Conservation (phyloP, 2,888 invertebrate species). For the Drosophila neutralis region DNA sequence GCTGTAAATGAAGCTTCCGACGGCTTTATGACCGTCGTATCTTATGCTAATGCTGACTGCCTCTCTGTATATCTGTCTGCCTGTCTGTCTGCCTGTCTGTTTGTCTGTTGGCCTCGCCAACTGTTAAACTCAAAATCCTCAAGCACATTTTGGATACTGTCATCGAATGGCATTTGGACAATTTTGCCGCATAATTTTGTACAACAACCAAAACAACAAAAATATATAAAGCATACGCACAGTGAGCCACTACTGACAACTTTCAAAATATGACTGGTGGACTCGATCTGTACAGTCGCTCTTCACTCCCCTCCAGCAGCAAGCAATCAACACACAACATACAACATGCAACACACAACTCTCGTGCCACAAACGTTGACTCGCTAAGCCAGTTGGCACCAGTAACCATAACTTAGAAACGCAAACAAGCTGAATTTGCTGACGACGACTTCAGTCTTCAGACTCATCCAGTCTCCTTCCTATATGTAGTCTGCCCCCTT, state of each 20-base stretch:
- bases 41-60: constrained; percentile 62
- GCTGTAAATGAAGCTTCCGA: constrained; percentile 51
- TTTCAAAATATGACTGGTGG: constrained; percentile 23
- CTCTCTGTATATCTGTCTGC: background rate
- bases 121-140: constrained; percentile 44
- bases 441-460: constrained; percentile 46
- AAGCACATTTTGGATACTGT: constrained; percentile 50
- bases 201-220: constrained; percentile 15
- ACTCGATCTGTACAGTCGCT: constrained; percentile 10
- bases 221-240: constrained; percentile 53
- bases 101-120: constrained; percentile 17
- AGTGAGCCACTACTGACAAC: constrained; percentile 30
- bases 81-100: background rate
- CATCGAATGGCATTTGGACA: constrained; percentile 45
- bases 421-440: constrained; percentile 76
- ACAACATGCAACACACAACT: background rate
- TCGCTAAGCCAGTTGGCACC: constrained; percentile 78
- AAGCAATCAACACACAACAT: background rate
- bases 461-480: background rate
- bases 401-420: constrained; percentile 77
- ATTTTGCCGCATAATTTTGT: constrained; percentile 30
- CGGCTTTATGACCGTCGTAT: constrained; percentile 44
- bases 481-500: background rate
- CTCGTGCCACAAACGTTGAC: constrained; percentile 39
- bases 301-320: background rate